Conservation (phyloP, 2,888 invertebrate genomes). For the Halocaridina rubra region DNA sequence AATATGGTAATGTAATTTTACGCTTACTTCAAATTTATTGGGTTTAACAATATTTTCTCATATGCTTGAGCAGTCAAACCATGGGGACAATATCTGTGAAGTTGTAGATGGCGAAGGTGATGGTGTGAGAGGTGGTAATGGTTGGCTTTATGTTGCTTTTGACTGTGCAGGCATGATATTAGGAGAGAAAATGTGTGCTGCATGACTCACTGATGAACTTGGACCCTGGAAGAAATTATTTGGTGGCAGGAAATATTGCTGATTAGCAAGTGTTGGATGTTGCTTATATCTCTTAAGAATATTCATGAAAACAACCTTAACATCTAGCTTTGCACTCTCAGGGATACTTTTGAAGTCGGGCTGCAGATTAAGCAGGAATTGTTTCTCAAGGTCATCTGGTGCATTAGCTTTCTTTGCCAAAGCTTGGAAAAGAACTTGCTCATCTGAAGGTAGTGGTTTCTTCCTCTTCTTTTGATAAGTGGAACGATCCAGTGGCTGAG, state of each 20-base stretch:
- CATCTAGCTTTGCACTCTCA: constrained; percentile 21
- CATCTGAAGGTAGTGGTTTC: constrained; percentile 17
- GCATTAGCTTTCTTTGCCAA: constrained; percentile 3
- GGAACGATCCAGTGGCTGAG: background rate
- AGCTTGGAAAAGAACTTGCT: constrained; percentile 12
- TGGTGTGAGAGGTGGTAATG: background rate
- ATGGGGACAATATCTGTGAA: background rate
- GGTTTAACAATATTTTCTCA: background rate
- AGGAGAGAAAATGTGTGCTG: background rate
- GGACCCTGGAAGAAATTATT: background rate
- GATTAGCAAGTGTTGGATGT: background rate
- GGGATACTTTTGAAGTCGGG: constrained; percentile 8
- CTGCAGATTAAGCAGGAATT: background rate
- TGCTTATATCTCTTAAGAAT: background rate
- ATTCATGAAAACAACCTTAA: background rate
- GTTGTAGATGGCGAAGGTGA: background rate
- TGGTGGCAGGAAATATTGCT: background rate
- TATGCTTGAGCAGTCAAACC: background rate
- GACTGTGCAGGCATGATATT: background rate
- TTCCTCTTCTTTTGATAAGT: constrained; percentile 12
- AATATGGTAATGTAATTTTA: background rate
- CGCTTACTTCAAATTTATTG: background rate
- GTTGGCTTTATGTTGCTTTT: background rate
- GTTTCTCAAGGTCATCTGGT: background rate
- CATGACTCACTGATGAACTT: background rate